Evolutionary conservation across 2,797 vertebrate genomes (phyloP), one percentile per base, ranked within the genome.

Genomic region (Lutjanus argentimaculatus): DNA sequence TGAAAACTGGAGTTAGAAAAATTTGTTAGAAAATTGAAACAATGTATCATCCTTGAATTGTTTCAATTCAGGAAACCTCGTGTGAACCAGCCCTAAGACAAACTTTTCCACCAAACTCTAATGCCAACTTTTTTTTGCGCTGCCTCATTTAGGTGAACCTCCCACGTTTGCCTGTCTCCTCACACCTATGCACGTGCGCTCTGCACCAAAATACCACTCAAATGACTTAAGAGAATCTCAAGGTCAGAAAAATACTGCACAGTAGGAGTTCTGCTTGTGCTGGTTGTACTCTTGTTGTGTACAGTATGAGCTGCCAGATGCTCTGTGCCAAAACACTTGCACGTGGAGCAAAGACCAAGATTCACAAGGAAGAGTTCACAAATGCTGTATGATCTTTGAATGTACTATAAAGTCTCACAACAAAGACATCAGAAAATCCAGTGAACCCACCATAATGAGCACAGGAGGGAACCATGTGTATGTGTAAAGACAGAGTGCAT

Each of bases 231-330:
- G 51, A 0, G 1, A 25, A 57, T 21, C 43, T 55, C 6, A 55
- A n/a, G 59, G 21, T 52, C 17, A 21, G 5, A 21, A 55, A 45
- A 55, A 25, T 12, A 59, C 42, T 11, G 3, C 15, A 65, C 17
- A 25, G 49, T 30, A 9, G n/a, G 15, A 3, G 15, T 6, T 8
- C 67, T 48, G 11, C 36, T 21, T 16, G 55, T 75, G 42, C 52
- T 15, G 42, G 40, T 45, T 0, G 1, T 21, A 57, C 56, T 77
- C 61, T 69, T 63, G 67, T 67, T 14, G 56, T 53, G 52, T 78
- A 68, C 75, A 86, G 69, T 68, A 22, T 12, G 57, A 66, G 46
- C 43, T 71, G 52, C 71, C 81, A 86, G 77, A 85, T 83, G 71
- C 69, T 85, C 61, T 3, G 22, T 25, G 40, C 62, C 61, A 65